Evolutionary conservation across 2,797 vertebrate species (phyloP), one percentile per base, ranked within the genome.

Genomic region (Danio jaintianensis): DNA sequence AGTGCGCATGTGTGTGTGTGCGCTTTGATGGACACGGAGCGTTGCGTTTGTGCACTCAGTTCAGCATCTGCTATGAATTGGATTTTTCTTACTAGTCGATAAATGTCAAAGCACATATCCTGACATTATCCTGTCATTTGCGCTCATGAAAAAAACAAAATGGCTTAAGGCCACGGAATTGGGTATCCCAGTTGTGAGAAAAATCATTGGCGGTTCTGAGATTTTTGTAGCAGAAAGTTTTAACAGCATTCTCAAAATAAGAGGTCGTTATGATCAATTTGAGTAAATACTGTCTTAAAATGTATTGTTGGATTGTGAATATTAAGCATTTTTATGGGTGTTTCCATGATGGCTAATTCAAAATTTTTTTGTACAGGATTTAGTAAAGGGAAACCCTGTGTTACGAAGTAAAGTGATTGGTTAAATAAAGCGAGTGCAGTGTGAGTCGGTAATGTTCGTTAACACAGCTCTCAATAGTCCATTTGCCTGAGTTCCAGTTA

Each of bases 391-490:
- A 50, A 18, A 22, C 47, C 16, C 11, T 62, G 13, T 18, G 4
- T 74, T 38, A 4, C 2, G 7, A 5, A 63, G 20, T 18, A 15
- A 55, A 63, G 43, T 9, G 38, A 36, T 42, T 50, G 12, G 43
- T 38, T 40, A 69, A 78, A 78, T 78, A 12, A 61, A 40, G 67
- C 10, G 45, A 67, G 50, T 72, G 61, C 73, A 66, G 62, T 50
- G 69, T 58, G 43, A 69, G 36, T 64, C 52, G 55, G 29, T 78
- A 55, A 82, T 72, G 84, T 78, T 87, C 56, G 80, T 79, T 85
- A 84, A 82, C 69, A 62, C 79, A 79, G 84, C 87, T 82, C 89
- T 87, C 88, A 80, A 61, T 43, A 87, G 88, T 88, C 88, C 84
- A 87, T 74, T 85, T 86, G 85, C 85, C 72, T 55, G 73, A 89